Evolutionary conservation across 2,888 invertebrate species (phyloP).

Genomic region (Flexamia atlantica): DNA sequence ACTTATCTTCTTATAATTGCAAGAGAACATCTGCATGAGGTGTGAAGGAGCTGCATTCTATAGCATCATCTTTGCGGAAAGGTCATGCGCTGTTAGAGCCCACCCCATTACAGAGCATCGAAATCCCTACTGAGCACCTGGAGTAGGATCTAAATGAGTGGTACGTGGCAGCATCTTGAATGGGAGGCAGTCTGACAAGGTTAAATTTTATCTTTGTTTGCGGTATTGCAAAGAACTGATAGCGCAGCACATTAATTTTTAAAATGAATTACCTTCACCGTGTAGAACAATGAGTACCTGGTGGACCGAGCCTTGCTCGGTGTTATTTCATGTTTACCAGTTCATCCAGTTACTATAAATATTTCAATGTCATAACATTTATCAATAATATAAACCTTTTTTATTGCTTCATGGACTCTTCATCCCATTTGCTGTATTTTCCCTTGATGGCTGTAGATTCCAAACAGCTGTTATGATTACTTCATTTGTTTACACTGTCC

Average conservation of each 20-base stretch:
- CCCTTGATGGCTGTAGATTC: too few species aligned
- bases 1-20: conserved; percentile 15
- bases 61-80: not conserved
- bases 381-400: too few species aligned
- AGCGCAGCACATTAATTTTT: conserved; percentile 62
- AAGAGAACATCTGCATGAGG: conserved; percentile 12
- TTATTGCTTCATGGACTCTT: too few species aligned
- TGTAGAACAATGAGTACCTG: conserved; percentile 25
- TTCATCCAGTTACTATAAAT: too few species aligned
- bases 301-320: too few species aligned
- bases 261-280: conserved; percentile 6
- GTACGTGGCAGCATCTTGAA: conserved; percentile 42
- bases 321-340: too few species aligned
- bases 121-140: not conserved
- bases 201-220: conserved; percentile 54
- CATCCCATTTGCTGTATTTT: too few species aligned
- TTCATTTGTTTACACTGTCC: too few species aligned
- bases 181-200: conserved; percentile 52
- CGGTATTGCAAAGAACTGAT: conserved; percentile 59
- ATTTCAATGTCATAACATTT: too few species aligned
- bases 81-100: not conserved
- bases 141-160: too few species aligned
- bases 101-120: conserved; percentile 3
- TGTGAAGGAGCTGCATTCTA: not conserved
- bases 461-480: too few species aligned